Conservation (phyloP, 2,888 invertebrate species). For the Papilio protenor region DNA sequence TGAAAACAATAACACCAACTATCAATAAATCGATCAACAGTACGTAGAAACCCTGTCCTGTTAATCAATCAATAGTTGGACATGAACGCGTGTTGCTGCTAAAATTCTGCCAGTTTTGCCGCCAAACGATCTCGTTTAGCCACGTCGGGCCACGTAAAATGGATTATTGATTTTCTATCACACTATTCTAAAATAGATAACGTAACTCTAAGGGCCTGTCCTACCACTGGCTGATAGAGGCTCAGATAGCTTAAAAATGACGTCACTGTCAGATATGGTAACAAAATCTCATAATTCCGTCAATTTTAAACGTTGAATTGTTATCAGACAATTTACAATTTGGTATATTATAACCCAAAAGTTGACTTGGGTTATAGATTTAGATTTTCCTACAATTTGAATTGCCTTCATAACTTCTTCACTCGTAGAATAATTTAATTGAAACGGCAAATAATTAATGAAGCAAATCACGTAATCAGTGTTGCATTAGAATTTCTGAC, state of each 20-base stretch:
- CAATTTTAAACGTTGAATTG: too few species aligned
- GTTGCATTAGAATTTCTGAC: too few species aligned
- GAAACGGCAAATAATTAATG: too few species aligned
- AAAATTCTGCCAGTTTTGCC: constrained; percentile 16
- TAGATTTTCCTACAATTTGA: not conserved
- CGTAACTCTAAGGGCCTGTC: not conserved
- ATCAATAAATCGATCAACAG: constrained; percentile 3
- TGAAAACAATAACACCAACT: not conserved
- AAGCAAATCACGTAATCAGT: too few species aligned
- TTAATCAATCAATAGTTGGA: constrained; percentile 26
- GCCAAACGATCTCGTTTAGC: constrained; percentile 12
- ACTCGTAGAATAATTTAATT: too few species aligned
- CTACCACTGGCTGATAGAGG: too few species aligned
- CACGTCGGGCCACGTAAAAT: not conserved
- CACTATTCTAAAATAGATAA: not conserved
- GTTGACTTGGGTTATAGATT: not conserved
- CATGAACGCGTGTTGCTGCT: constrained; percentile 20
- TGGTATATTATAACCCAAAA: not conserved
- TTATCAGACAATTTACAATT: too few species aligned
- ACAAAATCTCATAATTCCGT: too few species aligned
- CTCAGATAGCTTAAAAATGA: too few species aligned
- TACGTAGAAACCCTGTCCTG: constrained; percentile 3
- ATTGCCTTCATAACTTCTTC: too few species aligned
- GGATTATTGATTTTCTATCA: constrained; percentile 7
- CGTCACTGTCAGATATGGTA: too few species aligned